Conservation (phyloP, 2,113 vertebrate species). For the Phycodurus eques region DNA sequence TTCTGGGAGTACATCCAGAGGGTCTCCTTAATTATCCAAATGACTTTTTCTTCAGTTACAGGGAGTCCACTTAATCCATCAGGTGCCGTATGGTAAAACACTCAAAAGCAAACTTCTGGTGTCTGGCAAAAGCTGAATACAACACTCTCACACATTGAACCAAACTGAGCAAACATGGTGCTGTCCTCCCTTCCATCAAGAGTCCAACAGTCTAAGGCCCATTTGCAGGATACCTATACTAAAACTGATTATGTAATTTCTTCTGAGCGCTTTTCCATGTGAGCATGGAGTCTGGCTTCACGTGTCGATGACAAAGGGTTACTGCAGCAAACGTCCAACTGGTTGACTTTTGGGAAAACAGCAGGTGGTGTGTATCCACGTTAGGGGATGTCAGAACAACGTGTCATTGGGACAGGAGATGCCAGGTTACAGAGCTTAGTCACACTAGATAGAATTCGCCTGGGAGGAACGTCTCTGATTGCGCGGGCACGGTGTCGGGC, state of each 20-base stretch:
- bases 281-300: conserved; percentile 18
- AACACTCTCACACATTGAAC: conserved; percentile 22
- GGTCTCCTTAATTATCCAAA: conserved; percentile 37
- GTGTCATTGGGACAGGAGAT: conserved; percentile 18
- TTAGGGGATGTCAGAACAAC: conserved; percentile 14
- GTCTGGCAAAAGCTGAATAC: conserved; percentile 10
- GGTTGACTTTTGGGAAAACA: conserved; percentile 6
- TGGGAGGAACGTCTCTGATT: conserved; percentile 14
- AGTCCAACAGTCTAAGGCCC: conserved; percentile 4
- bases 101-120: conserved; percentile 17
- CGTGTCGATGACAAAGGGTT: conserved; percentile 9
- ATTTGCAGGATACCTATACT: conserved; percentile 18
- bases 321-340: conserved; percentile 7
- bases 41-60: conserved; percentile 18
- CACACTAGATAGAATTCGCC: conserved; percentile 17
- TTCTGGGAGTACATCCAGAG: conserved; percentile 33
- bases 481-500: conserved; percentile 9
- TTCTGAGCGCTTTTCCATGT: conserved; percentile 43
- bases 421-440: neutral
- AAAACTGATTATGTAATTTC: conserved; percentile 38
- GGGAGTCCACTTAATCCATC: conserved; percentile 32
- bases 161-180: conserved; percentile 7
- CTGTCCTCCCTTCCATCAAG: conserved; percentile 19
- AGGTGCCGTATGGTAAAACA: conserved; percentile 23
- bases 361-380: neutral